Evolutionary conservation across 1,140 invertebrate species (phyloP).

Genomic region (Heliconius melpomene): DNA sequence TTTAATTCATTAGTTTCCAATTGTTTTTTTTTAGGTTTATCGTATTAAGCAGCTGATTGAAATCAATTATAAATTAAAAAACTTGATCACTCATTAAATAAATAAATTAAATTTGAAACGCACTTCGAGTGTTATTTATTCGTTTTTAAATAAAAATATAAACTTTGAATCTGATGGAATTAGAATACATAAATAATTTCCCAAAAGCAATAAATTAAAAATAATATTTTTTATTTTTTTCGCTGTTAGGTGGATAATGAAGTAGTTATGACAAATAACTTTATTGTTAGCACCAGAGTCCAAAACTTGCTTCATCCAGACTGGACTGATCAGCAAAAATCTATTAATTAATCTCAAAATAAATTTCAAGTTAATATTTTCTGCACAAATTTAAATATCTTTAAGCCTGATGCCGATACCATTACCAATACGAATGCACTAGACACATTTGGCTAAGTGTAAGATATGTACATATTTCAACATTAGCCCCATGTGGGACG

Average conservation of each 20-base stretch:
- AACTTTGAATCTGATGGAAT: no score
- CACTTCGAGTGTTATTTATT: no score
- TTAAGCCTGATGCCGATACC: background rate
- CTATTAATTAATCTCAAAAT: background rate
- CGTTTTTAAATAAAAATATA: no score
- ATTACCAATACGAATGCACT: background rate
- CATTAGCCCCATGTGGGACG: constrained; percentile 19
- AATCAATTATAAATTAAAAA: background rate
- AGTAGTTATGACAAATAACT: background rate
- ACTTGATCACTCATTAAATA: no score
- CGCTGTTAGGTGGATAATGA: no score
- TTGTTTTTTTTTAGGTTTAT: constrained; percentile 25
- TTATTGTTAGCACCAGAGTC: background rate
- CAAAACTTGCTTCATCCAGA: no score
- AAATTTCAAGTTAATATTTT: background rate
- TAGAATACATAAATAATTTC: no score
- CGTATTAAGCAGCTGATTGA: background rate
- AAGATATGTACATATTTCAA: background rate
- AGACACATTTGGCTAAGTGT: constrained; percentile 2
- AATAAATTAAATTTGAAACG: no score
- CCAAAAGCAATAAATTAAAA: no score
- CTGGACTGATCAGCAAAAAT: background rate
- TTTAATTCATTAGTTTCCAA: constrained; percentile 46
- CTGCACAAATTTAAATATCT: background rate
- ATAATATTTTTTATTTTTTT: no score